Evolutionary conservation across 2,113 vertebrate genomes (phyloP).

Genomic region (Phrynosoma platyrhinos): DNA sequence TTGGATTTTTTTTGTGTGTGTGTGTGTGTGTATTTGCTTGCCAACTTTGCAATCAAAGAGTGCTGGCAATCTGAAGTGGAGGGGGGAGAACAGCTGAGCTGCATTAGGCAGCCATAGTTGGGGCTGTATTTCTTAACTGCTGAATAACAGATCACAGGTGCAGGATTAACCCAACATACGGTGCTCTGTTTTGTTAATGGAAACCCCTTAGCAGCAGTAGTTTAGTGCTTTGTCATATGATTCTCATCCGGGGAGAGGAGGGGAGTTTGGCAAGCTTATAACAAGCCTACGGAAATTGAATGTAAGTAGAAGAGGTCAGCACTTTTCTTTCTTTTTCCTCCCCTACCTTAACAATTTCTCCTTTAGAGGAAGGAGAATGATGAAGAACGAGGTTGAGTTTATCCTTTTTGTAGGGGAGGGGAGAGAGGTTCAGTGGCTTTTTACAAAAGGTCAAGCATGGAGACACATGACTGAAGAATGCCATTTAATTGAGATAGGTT

Average conservation of each 20-base stretch:
- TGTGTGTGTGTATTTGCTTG: constrained; percentile 54
- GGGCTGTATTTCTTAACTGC: constrained; percentile 70
- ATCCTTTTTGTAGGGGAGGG: constrained; percentile 2
- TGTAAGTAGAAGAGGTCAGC: constrained; percentile 64
- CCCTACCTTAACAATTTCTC: constrained; percentile 32
- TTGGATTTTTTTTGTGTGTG: constrained; percentile 47
- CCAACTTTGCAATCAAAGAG: constrained; percentile 77
- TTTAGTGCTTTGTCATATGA: constrained; percentile 74
- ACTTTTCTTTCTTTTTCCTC: constrained; percentile 41
- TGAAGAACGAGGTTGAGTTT: not conserved
- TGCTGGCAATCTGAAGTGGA: constrained; percentile 43
- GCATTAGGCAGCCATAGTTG: constrained; percentile 73
- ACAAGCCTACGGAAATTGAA: constrained; percentile 36
- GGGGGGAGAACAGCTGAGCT: constrained; percentile 79
- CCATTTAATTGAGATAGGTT: not conserved
- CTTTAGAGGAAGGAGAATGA: constrained; percentile 18
- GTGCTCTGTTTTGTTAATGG: constrained; percentile 80
- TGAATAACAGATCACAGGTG: constrained; percentile 86
- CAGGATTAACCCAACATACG: constrained; percentile 78
- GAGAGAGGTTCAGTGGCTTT: constrained; percentile 15
- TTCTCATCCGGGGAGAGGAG: constrained; percentile 38
- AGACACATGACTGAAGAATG: not conserved
- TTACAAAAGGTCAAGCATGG: constrained; percentile 30
- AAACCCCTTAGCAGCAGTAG: constrained; percentile 47
- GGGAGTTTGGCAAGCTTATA: constrained; percentile 59